Percentiles rank a stretch among this genome's conserved stretches.
Conservation (phyloP, 2,797 vertebrate genomes). For the Hozukius guyotensis region DNA sequence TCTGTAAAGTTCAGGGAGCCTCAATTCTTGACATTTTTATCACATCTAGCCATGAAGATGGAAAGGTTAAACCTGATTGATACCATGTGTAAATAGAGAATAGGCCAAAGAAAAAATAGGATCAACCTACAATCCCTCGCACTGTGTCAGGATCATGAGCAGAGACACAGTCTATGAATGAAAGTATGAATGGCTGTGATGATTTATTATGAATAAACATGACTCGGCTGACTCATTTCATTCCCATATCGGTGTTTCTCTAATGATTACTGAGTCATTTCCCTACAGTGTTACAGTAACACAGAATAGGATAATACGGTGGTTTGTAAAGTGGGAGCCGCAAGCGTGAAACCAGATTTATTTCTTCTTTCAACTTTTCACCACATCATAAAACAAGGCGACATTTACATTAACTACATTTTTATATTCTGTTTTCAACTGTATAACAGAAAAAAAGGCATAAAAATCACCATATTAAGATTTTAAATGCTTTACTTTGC, state of each 20-base stretch:
- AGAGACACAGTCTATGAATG: background rate
- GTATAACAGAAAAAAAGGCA: background rate
- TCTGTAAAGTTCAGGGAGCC: background rate
- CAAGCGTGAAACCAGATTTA: background rate
- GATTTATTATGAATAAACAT: conserved; percentile 27
- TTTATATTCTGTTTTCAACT: background rate
- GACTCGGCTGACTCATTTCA: conserved; percentile 20
- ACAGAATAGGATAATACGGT: background rate
- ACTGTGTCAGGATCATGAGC: background rate
- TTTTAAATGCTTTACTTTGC: background rate
- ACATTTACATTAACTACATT: background rate
- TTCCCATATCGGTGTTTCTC: conserved; percentile 12
- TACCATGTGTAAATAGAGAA: background rate
- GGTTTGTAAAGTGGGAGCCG: background rate
- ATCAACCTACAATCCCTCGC: background rate
- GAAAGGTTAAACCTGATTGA: background rate
- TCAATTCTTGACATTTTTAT: background rate
- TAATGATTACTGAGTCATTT: conserved; percentile 24
- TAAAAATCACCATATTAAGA: background rate
- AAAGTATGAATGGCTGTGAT: background rate
- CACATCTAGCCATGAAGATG: background rate
- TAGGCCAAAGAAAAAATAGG: background rate
- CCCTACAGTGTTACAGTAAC: background rate
- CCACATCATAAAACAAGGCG: background rate
- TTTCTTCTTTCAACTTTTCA: background rate